Percentiles rank a stretch among this genome's conserved stretches.
These are phyloP conservation scores for Thamnophis sirtalis DNA, from an alignment of 2,113 vertebrate species.

Conservation along the genomic window DNA sequence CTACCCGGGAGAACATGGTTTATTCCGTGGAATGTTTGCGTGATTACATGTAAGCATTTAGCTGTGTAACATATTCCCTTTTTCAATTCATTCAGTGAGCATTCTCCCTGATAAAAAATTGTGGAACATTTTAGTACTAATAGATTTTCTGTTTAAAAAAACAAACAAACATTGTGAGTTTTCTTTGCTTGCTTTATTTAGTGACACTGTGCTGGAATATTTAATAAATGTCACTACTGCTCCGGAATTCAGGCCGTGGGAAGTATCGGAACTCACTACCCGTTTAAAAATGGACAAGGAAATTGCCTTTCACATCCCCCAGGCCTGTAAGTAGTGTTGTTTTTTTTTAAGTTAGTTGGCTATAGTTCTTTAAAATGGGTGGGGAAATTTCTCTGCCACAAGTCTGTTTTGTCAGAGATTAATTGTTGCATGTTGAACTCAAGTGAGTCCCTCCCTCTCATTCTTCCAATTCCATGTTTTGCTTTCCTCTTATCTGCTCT, in stretches of 20 bases:
- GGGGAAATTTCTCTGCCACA: background rate
- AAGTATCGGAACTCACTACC: constrained; percentile 79
- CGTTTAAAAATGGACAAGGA: constrained; percentile 80
- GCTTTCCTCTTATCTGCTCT: background rate
- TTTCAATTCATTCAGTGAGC: background rate
- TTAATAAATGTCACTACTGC: constrained; percentile 96
- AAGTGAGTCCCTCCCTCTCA: background rate
- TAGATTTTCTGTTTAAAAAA: background rate
- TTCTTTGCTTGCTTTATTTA: constrained; percentile 49
- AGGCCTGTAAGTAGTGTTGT: constrained; percentile 73
- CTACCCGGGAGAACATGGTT: constrained; percentile 84
- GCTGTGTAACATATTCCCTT: background rate
- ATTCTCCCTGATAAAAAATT: background rate
- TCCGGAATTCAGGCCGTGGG: constrained; percentile 91
- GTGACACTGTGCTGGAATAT: constrained; percentile 96
- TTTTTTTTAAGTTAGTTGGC: background rate
- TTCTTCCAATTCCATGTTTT: background rate
- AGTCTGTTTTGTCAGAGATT: background rate
- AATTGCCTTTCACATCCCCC: constrained; percentile 77
- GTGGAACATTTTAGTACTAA: background rate
- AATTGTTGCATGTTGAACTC: background rate
- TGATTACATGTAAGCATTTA: constrained; percentile 83
- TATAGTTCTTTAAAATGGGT: background rate
- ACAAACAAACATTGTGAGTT: background rate
- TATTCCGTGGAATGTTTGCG: constrained; percentile 88